Conservation (phyloP, 2,888 invertebrate species). For the Therioaphis trifolii region DNA sequence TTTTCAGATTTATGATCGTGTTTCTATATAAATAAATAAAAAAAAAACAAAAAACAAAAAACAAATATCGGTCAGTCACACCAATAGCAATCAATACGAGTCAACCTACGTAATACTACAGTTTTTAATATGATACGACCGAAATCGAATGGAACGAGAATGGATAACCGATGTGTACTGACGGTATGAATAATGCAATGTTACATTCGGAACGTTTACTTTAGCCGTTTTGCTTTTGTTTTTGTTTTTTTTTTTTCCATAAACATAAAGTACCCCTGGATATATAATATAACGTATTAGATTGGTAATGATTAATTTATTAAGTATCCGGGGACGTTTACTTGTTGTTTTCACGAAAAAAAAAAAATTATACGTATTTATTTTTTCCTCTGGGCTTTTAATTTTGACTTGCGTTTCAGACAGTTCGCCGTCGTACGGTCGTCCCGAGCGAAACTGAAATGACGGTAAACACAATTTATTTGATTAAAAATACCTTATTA, state of each 20-base stretch:
- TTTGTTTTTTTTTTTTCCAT: too few species aligned
- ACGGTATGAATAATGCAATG: too few species aligned
- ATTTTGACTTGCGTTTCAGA: not conserved
- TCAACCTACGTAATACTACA: too few species aligned
- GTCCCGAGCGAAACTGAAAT: conserved; percentile 28
- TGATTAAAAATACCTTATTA: conserved; percentile 59
- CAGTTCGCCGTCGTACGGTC: not conserved
- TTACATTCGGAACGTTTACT: not conserved
- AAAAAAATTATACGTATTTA: too few species aligned
- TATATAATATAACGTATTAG: not conserved
- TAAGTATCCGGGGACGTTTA: not conserved
- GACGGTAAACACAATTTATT: conserved; percentile 47
- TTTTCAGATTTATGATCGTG: too few species aligned
- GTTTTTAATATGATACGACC: too few species aligned
- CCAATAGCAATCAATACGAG: too few species aligned
- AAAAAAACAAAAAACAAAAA: too few species aligned
- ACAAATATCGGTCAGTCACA: too few species aligned
- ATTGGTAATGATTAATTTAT: conserved; percentile 37
- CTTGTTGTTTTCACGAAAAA: not conserved
- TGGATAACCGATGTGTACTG: too few species aligned
- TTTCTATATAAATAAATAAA: too few species aligned
- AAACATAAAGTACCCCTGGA: not conserved
- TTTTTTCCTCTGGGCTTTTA: conserved; percentile 6
- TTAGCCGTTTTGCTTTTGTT: conserved; percentile 9
- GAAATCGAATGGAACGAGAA: too few species aligned